Conservation (phyloP, 2,888 invertebrate species). For the Lamellibrachia columna region DNA sequence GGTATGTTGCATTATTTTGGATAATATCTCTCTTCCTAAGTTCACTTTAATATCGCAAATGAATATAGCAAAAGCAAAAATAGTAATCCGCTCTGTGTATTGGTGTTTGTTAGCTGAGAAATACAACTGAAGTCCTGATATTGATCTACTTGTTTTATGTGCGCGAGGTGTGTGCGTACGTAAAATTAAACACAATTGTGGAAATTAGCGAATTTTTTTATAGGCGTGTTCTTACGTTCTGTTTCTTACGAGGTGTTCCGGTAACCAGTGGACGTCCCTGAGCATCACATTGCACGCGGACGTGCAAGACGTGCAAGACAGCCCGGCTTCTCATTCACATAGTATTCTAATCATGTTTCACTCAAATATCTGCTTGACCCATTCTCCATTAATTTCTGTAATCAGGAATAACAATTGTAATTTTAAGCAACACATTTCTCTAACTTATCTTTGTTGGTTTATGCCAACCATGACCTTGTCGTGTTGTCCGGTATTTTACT, state of each 20-base stretch:
- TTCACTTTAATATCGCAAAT: background rate
- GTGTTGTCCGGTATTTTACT: background rate
- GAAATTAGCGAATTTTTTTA: background rate
- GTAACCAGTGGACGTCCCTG: too few relatives aligned
- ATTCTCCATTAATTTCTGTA: too few relatives aligned
- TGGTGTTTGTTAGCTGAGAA: background rate
- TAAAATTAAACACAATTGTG: background rate
- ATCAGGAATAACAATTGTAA: too few relatives aligned
- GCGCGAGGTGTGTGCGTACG: background rate
- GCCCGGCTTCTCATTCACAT: too few relatives aligned
- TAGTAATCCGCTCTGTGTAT: background rate
- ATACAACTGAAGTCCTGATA: background rate
- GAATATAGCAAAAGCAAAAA: background rate
- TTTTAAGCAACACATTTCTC: too few relatives aligned
- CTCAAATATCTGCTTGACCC: too few relatives aligned
- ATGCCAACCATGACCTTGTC: background rate
- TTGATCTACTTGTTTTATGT: background rate
- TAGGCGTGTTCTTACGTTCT: background rate
- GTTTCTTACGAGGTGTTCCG: too few relatives aligned
- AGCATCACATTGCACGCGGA: too few relatives aligned
- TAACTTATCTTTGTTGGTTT: background rate
- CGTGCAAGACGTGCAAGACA: too few relatives aligned
- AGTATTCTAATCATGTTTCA: too few relatives aligned
- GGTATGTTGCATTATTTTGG: background rate
- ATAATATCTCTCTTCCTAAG: background rate